Conservation (phyloP, 2,888 invertebrate genomes). For the Drosophila borborema region DNA sequence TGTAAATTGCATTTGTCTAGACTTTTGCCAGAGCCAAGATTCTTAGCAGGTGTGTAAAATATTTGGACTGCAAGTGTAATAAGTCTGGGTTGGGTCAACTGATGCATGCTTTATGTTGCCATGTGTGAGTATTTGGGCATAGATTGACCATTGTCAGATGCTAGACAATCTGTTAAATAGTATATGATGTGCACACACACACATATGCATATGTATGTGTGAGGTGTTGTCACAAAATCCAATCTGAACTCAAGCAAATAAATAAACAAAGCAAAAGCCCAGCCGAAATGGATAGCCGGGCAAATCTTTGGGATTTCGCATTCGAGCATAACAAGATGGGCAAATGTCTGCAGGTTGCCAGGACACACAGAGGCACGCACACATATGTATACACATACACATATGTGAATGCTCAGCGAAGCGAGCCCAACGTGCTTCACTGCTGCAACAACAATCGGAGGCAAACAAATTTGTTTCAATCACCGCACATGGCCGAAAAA, state of each 20-base stretch:
- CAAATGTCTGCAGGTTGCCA: constrained; percentile 26
- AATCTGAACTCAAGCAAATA: constrained; percentile 53
- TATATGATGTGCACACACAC: constrained; percentile 11
- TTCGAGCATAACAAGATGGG: constrained; percentile 34
- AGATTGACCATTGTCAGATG: constrained; percentile 21
- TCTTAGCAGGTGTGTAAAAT: not conserved
- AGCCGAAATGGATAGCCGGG: constrained; percentile 26
- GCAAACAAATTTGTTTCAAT: constrained; percentile 68
- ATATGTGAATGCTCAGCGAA: constrained; percentile 17
- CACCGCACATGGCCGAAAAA: constrained; percentile 61
- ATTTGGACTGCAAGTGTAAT: not conserved
- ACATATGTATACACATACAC: not conserved
- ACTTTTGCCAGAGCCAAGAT: not conserved
- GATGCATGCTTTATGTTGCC: not conserved
- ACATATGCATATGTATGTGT: not conserved
- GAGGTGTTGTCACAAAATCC: constrained; percentile 54
- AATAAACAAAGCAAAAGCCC: constrained; percentile 36
- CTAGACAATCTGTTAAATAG: constrained; percentile 32
- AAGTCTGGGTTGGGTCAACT: not conserved
- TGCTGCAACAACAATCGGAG: constrained; percentile 38
- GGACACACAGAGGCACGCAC: not conserved
- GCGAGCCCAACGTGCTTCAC: constrained; percentile 10
- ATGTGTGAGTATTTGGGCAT: not conserved
- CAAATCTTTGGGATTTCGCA: constrained; percentile 51
- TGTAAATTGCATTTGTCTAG: not conserved